These are phyloP conservation scores for Acanthacorydalis orientalis DNA, from an alignment of 2,888 invertebrate species.

Conservation along the genomic window DNA sequence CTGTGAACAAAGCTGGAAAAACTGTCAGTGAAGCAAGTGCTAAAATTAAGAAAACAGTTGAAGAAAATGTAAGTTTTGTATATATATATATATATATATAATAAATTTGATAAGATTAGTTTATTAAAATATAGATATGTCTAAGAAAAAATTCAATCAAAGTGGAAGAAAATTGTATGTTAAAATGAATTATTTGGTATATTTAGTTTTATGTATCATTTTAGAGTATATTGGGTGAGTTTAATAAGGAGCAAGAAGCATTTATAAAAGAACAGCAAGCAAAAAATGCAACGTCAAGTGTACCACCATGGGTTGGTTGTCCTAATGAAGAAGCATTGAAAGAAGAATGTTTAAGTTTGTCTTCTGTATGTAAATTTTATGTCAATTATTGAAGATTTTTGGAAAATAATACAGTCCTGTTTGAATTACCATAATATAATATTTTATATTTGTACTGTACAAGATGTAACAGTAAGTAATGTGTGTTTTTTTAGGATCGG, in stretches of 20 bases:
- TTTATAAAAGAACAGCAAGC: constrained; percentile 79
- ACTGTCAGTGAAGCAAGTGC: constrained; percentile 78
- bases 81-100: not conserved
- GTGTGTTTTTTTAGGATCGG: constrained; percentile 52
- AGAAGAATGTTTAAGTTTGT: constrained; percentile 87
- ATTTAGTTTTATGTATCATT: constrained; percentile 15
- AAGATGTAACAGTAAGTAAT: not conserved
- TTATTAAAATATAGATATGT: too few relatives aligned
- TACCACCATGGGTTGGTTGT: constrained; percentile 90
- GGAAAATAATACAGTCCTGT: too few relatives aligned
- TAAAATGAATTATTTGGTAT: too few relatives aligned
- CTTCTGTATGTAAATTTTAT: constrained; percentile 43
- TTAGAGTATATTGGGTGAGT: constrained; percentile 90
- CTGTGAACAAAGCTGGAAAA: constrained; percentile 91
- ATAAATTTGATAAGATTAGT: too few relatives aligned
- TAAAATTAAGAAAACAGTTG: constrained; percentile 90
- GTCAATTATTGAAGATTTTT: not conserved
- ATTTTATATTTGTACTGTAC: not conserved
- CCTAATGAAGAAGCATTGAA: constrained; percentile 87
- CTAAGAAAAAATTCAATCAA: too few relatives aligned
- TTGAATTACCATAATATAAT: too few relatives aligned
- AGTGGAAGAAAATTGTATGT: too few relatives aligned
- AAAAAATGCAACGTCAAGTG: constrained; percentile 45
- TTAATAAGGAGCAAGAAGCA: constrained; percentile 92
- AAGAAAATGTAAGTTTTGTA: constrained; percentile 69